Evolutionary conservation across 1,140 invertebrate genomes (phyloP).

Genomic region (Pectinophora gossypiella): DNA sequence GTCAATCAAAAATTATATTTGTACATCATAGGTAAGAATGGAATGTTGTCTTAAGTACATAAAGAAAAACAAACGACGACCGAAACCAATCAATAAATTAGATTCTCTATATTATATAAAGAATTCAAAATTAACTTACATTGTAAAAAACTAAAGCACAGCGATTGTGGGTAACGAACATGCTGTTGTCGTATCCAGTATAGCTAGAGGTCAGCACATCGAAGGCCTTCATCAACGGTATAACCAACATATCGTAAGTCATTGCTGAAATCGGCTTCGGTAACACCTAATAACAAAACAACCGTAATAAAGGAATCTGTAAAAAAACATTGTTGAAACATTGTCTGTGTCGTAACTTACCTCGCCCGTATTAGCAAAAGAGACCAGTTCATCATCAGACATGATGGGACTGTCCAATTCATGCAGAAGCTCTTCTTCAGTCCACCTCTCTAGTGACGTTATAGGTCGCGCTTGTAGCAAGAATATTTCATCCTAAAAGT

Average conservation of each 20-base stretch:
- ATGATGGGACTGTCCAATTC: conserved; percentile 81
- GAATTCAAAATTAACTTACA: conserved; percentile 51
- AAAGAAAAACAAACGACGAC: too few relatives aligned
- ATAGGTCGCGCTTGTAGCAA: conserved; percentile 85
- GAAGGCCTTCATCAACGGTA: conserved; percentile 27
- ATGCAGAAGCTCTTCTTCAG: conserved; percentile 83
- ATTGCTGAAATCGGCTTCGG: conserved; percentile 52
- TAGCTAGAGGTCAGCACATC: conserved; percentile 12
- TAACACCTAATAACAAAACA: conserved; percentile 41
- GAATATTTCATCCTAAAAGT: conserved; percentile 77
- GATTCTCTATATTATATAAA: too few relatives aligned
- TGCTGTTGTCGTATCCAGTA: conserved; percentile 31
- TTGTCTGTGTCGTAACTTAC: conserved; percentile 60
- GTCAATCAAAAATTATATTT: too few relatives aligned
- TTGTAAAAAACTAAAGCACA: conserved; percentile 68
- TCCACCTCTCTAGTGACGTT: conserved; percentile 81
- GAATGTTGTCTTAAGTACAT: too few relatives aligned
- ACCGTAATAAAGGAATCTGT: too few relatives aligned
- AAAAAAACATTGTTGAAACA: too few relatives aligned
- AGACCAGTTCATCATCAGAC: conserved; percentile 71
- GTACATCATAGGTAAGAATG: too few relatives aligned
- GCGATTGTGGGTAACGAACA: conserved; percentile 56
- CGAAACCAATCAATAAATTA: too few relatives aligned
- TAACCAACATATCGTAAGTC: conserved; percentile 36
- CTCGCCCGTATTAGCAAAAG: conserved; percentile 80